phyloP scores from a whole-genome alignment of 2,797 vertebrate genomes.

The Poecile montanus region DNA sequence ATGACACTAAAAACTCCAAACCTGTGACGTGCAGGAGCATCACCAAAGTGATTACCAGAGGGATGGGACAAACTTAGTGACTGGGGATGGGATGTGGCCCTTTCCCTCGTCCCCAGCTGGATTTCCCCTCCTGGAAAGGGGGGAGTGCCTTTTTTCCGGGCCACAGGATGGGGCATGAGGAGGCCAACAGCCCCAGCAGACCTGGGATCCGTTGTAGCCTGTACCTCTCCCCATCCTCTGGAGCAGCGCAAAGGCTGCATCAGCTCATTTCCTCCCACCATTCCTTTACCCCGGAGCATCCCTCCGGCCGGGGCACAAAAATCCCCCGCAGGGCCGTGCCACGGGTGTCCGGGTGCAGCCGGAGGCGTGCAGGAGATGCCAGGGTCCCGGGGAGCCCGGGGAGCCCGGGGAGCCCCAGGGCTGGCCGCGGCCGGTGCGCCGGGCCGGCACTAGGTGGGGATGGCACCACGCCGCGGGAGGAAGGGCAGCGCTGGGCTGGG shows the following conservation, averaged over 20 bases:
- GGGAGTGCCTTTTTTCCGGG: neutral
- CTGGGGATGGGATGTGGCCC: accelerated
- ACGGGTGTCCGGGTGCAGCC: neutral
- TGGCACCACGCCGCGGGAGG: conserved; percentile 4
- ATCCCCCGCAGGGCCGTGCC: neutral
- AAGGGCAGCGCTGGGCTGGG: neutral
- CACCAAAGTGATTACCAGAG: neutral
- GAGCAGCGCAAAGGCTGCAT: neutral
- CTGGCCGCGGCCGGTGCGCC: neutral
- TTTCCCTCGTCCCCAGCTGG: neutral
- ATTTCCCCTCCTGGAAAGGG: accelerated
- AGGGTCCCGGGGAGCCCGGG: neutral
- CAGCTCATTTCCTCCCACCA: neutral
- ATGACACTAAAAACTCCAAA: neutral
- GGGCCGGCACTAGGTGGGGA: conserved; percentile 52
- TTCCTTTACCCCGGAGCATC: neutral
- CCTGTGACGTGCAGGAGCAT: neutral
- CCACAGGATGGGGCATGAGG: neutral
- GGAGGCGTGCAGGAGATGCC: neutral
- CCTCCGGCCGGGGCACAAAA: neutral
- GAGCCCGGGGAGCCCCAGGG: neutral
- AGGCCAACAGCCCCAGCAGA: neutral
- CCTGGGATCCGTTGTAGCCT: accelerated
- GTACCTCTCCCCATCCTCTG: neutral
- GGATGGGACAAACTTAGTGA: accelerated